Base-by-base conservation (phyloP, 2,888 invertebrate species). In the Scaeva pyrastri region DNA sequence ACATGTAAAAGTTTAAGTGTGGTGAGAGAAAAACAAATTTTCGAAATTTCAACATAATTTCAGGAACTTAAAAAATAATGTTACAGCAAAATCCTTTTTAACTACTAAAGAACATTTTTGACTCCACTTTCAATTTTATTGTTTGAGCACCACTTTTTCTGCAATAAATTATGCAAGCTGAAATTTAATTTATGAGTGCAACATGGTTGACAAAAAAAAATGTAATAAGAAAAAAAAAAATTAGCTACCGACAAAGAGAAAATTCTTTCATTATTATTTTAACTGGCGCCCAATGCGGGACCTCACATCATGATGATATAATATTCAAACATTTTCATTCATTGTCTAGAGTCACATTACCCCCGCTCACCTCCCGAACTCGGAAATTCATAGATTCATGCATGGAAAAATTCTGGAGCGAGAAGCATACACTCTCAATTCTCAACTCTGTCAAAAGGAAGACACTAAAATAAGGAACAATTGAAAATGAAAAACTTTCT, bases 401-500 rank as follows among this genome's bases (percentile, higher is more conserved):
- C 82, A 86, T 70, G 71, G 52, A 41, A 71, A 82, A 77, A 74
- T 45, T 70, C 50, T 16, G 36, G 36, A 74, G 31, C 16, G 31
- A 16, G 3, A 39, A 4, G 70, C 56, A 21, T 45, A 48, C 62
- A 43, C 39, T 19, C 26, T 50, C 26, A n/a, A n/a, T n/a, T n/a
- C 26, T 21, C 26, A 55, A 36, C 31, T 11, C 14, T 31, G 31
- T 31, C 31, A 7, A 31, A 23, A 45, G n/a, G 21, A 68, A 68
- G 39, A 52, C 21, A 43, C n/a, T 52, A 19, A 52, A 78, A 78
- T 64, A 64, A 23, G 23, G 80, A 81, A 76, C 81, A 85, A 77
- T 72, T 70, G 66, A 80, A 75, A 73, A 73, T 55, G 68, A 56
- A 62, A 76, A 86, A 86, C 76, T 81, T 86, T 73, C 68, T 75